Base-by-base conservation (phyloP, 2,797 vertebrate genomes). In the Dryobates pubescens region DNA sequence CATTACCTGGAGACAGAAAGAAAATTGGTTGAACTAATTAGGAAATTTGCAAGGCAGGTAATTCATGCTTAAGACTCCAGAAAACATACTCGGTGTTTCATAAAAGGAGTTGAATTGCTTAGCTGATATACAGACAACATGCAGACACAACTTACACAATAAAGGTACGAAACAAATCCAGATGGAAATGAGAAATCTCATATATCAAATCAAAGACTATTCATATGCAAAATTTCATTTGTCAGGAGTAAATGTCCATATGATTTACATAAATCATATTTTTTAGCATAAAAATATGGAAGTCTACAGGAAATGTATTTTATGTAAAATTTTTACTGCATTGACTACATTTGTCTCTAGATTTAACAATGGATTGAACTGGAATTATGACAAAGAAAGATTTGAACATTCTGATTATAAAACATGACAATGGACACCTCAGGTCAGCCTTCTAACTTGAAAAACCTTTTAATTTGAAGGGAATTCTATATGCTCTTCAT, bases 11-110 rank as follows among this genome's bases (percentile, higher is more conserved):
- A 97, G 95, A 96, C 86, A 96, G 94, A 95, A 94, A 97, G 92
- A 95, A 96, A 97, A 97, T 96, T 95, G 86, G 80, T 96, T 93
- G 86, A 97, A 95, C 89, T 97, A 97, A 97, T 96, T 96, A 96
- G 81, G 70, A 96, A 96, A 96, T 93, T 94, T 96, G 82, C 89
- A 93, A 91, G 92, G 92, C 93, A 96, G 94, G 93, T 96, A 96
- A 95, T 96, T 93, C 81, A 91, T 91, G 86, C 93, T 95, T 95
- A 95, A 94, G 88, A 82, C 73, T 92, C 54, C 57, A 70, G 79
- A 86, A 91, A 90, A 75, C 64, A 70, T 34, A 38, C 20, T 80
- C 41, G 27, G 16, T 57, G 17, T 82, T 88, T 84, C 67, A 87
- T 88, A 88, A 96, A 32, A 72, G 73, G 20, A 93, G 30, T 24